Conservation (phyloP, 2,797 vertebrate genomes). For the Acrossocheilus wenchowensis region DNA sequence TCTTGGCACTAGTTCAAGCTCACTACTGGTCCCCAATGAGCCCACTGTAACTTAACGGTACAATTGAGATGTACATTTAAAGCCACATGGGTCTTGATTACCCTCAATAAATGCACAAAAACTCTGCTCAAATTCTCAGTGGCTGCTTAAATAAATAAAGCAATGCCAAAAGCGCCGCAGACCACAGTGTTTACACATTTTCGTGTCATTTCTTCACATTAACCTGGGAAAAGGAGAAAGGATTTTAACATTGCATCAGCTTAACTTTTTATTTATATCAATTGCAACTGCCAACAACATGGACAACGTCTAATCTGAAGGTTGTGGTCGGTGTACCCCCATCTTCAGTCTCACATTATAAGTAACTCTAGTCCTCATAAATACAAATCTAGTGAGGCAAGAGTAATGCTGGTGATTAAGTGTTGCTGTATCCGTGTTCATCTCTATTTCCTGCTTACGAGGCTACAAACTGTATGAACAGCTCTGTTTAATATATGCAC, state of each 20-base stretch:
- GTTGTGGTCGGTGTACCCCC: neutral
- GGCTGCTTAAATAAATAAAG: neutral
- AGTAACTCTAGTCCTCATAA: constrained; percentile 14
- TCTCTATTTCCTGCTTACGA: constrained; percentile 43
- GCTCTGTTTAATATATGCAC: constrained; percentile 69
- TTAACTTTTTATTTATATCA: neutral
- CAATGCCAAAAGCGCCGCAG: neutral
- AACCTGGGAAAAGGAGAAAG: neutral
- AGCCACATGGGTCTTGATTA: neutral
- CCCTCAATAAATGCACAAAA: neutral
- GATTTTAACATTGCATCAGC: neutral
- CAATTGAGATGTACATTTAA: neutral
- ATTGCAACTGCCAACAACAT: neutral
- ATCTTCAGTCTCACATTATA: too few species aligned
- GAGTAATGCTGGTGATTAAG: constrained; percentile 67
- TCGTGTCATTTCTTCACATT: neutral
- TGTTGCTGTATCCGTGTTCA: constrained; percentile 58
- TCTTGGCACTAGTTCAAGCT: constrained; percentile 5
- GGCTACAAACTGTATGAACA: constrained; percentile 20
- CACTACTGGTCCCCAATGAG: neutral
- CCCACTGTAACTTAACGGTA: neutral
- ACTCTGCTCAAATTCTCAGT: neutral
- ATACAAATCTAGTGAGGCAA: constrained; percentile 62
- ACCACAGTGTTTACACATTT: neutral
- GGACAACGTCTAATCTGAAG: neutral